Evolutionary conservation across 2,888 invertebrate genomes (phyloP), one percentile per base, ranked within the genome.

Genomic region (Dromius quadrimaculatus): DNA sequence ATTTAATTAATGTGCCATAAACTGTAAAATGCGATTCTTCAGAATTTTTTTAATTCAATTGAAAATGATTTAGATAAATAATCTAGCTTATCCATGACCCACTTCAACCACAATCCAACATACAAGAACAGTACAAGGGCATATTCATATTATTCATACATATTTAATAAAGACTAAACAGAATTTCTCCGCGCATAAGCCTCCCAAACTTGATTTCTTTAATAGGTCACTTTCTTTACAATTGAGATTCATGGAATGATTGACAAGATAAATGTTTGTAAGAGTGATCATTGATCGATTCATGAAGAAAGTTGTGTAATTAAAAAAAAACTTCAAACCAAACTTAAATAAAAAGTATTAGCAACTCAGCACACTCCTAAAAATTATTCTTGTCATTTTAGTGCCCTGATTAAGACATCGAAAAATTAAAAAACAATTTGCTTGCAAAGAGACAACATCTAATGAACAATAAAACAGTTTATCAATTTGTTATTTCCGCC

Each of bases 391-490:
- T 15, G 5, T 34, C 36, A 13, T 59, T 59, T 8, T 19, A 59
- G 59, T 59, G 34, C 36, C 59, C 59, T 59, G 34, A 59, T 59
- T 59, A 59, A n/a, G 6, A 9, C 34, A 38, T 6, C 59, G 6
- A 4, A 11, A 11, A 59, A 59, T 59, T 59, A 59, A 36, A 36
- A 59, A 19, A 20, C 36, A 34, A 36, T 34, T 36, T 34, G 36
- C 43, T 32, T 64, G 50, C 17, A 3, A 47, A 64, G 64, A 19
- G 64, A 64, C 47, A 64, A 34, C 64, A 64, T 64, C 64, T 34
- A 6, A 47, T 22, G 64, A 36, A 64, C 64, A 23, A 36, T 64
- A 34, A 47, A 28, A 50, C 11, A 8, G 50, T 50, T 28, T 50
- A 59, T 20, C 22, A 6, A 17, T 19, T 34, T 59, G 6, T 36